Evolutionary conservation across 1,140 invertebrate genomes (phyloP).

Genomic region (Eulimnadia texana): DNA sequence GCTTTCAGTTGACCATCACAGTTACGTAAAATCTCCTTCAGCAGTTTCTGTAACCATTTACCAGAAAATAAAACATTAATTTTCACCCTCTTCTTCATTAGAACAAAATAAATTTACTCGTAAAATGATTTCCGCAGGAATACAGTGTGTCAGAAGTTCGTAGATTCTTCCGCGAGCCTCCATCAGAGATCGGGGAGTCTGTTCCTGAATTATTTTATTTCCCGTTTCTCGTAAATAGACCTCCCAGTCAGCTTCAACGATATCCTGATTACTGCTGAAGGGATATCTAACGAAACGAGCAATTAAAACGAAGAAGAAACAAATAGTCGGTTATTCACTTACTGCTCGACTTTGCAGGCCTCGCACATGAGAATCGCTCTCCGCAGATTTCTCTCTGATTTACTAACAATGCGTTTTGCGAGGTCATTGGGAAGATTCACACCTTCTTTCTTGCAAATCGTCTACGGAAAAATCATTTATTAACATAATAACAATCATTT

Average conservation of each 20-base stretch:
- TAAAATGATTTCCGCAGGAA: slow-evolving; percentile 88
- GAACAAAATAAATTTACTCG: slow-evolving; percentile 34
- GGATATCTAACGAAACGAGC: slow-evolving; percentile 63
- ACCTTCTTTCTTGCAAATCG: slow-evolving; percentile 72
- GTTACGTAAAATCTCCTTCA: slow-evolving; percentile 70
- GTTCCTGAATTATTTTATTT: slow-evolving; percentile 70
- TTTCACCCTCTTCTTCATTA: too few relatives aligned
- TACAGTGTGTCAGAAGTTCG: slow-evolving; percentile 84
- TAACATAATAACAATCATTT: neutral
- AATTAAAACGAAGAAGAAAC: slow-evolving; percentile 23
- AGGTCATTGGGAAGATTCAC: slow-evolving; percentile 60
- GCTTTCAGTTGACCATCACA: slow-evolving; percentile 81
- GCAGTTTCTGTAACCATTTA: slow-evolving; percentile 40
- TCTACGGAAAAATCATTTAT: slow-evolving; percentile 30
- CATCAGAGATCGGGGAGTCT: slow-evolving; percentile 66
- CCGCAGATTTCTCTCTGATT: slow-evolving; percentile 79
- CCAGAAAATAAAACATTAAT: neutral
- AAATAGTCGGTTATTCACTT: slow-evolving; percentile 23
- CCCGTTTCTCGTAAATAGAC: slow-evolving; percentile 75
- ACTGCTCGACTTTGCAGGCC: slow-evolving; percentile 81
- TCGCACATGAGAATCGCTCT: slow-evolving; percentile 87
- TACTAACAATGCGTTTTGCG: slow-evolving; percentile 58
- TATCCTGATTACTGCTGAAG: slow-evolving; percentile 63
- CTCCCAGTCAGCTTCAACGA: slow-evolving; percentile 87
- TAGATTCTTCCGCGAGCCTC: slow-evolving; percentile 79